Evolutionary conservation across 2,113 vertebrate genomes (phyloP).

Genomic region (Corythaeola cristata): DNA sequence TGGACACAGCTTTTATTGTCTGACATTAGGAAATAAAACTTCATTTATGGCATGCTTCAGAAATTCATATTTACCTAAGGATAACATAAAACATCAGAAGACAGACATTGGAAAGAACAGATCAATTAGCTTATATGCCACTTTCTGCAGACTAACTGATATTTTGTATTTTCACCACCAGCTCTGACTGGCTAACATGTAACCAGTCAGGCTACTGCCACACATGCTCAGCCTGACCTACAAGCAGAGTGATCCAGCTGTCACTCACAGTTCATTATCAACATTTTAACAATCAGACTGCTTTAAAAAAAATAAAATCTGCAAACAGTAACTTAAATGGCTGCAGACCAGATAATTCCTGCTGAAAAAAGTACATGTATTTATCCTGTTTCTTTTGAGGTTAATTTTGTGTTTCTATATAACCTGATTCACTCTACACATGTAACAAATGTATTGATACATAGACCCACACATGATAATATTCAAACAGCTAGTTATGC

Average conservation of each 20-base stretch:
- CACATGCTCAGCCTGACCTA: rapidly evolving
- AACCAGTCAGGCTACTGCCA: background rate
- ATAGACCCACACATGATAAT: background rate
- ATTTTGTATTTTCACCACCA: background rate
- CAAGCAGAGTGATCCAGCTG: background rate
- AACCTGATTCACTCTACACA: background rate
- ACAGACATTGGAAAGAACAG: background rate
- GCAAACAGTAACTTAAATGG: background rate
- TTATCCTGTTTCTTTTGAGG: background rate
- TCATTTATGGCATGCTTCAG: conserved; percentile 3
- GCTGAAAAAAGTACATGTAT: background rate
- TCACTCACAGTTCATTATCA: background rate
- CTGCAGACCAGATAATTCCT: background rate
- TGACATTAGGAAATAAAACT: background rate
- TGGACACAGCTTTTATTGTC: conserved; percentile 32
- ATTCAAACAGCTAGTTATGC: background rate
- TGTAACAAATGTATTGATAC: background rate
- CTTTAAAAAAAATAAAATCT: background rate
- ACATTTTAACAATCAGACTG: background rate
- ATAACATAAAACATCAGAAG: background rate
- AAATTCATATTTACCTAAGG: conserved; percentile 10
- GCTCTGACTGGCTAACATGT: background rate
- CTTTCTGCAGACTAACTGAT: background rate
- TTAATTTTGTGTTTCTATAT: background rate
- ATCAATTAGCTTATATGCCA: background rate